These are phyloP conservation scores for Passer montanus DNA, from an alignment of 2,113 vertebrate species.

Conservation along the genomic window DNA sequence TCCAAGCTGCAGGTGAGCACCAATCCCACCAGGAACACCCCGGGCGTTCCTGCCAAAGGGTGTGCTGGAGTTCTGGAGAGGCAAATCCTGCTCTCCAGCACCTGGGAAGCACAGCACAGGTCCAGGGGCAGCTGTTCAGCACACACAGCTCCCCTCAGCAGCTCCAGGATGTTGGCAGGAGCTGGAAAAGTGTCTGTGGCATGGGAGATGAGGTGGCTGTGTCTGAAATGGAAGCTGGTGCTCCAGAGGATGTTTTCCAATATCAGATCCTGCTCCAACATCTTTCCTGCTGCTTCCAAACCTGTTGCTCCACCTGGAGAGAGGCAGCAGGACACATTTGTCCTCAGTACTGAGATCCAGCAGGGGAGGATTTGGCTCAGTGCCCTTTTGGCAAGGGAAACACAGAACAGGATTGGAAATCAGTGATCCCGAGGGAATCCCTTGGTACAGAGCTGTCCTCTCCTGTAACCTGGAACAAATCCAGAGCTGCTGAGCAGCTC, in stretches of 20 bases:
- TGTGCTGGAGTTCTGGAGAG: background rate
- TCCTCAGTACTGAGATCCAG: background rate
- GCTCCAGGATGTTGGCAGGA: background rate
- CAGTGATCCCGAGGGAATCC: background rate
- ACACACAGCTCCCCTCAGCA: background rate
- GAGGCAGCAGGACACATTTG: background rate
- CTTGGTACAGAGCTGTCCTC: background rate
- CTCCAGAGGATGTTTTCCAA: background rate
- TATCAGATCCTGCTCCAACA: background rate
- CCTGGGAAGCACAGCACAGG: background rate
- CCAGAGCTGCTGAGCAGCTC: background rate
- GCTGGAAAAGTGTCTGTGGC: background rate
- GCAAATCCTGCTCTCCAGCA: background rate
- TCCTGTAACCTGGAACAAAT: background rate
- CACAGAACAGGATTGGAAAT: background rate
- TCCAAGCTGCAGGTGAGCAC: slow-evolving; percentile 90
- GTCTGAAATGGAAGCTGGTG: background rate
- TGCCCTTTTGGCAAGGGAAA: background rate
- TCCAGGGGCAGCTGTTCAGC: too few species aligned
- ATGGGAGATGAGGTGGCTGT: background rate
- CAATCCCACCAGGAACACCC: background rate
- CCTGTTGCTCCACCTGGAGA: background rate
- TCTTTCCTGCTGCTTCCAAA: background rate
- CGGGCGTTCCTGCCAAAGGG: background rate
- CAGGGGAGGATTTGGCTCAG: background rate